Evolutionary conservation across 2,113 vertebrate species (phyloP).

Genomic region (Saimiri boliviensis): DNA sequence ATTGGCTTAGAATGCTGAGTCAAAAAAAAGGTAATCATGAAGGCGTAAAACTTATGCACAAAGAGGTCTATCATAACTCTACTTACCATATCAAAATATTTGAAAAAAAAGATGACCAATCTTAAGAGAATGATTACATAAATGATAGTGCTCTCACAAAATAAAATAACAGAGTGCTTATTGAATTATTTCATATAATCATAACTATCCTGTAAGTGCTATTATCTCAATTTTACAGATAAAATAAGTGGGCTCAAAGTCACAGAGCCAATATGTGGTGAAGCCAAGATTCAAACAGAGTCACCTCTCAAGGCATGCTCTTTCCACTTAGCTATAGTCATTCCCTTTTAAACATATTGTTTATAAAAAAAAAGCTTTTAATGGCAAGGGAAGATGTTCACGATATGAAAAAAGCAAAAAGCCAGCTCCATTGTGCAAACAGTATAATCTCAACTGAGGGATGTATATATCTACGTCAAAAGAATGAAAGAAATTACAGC

Average conservation of each 20-base stretch:
- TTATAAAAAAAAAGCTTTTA: neutral
- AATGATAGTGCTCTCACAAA: neutral
- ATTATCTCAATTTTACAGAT: neutral
- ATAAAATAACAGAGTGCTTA: neutral
- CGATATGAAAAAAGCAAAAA: neutral
- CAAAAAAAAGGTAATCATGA: neutral
- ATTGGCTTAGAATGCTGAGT: neutral
- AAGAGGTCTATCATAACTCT: neutral
- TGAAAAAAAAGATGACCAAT: neutral
- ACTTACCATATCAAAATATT: neutral
- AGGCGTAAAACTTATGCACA: neutral
- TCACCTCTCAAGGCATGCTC: neutral
- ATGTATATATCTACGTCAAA: neutral
- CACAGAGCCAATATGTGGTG: neutral
- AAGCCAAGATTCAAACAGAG: neutral
- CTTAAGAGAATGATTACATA: neutral
- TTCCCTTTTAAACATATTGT: neutral
- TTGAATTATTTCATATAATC: neutral
- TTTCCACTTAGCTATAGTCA: neutral
- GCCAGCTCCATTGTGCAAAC: neutral
- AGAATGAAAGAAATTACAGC: neutral
- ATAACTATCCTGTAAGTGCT: neutral
- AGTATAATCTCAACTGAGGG: neutral
- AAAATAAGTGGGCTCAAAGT: neutral
- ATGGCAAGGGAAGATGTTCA: neutral